These are phyloP conservation scores for Bergia sp. DNA, from an alignment of 92 coral and sea anemone genomes.

Conservation along the genomic window DNA sequence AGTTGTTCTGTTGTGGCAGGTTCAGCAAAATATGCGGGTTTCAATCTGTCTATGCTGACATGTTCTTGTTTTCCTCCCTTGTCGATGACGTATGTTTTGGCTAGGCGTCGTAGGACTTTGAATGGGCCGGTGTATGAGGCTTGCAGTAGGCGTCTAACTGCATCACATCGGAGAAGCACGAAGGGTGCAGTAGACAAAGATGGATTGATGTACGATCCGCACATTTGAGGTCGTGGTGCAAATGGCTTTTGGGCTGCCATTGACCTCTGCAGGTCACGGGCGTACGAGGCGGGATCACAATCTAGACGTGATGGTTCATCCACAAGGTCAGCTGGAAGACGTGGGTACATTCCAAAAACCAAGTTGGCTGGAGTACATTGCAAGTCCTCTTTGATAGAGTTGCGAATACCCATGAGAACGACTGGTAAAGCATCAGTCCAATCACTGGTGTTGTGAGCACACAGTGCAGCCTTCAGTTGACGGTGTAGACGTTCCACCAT, in stretches of 20 bases:
- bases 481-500: too few species aligned
- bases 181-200: not conserved
- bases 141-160: not conserved
- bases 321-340: not conserved
- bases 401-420: too few species aligned
- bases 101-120: not conserved
- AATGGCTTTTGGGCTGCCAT: not conserved
- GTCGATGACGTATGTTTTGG: not conserved
- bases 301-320: not conserved
- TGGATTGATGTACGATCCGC: not conserved
- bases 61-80: not conserved
- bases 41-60: not conserved
- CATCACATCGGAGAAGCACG: not conserved
- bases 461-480: not conserved
- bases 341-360: not conserved
- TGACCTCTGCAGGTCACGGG: not conserved
- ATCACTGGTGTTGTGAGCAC: not conserved
- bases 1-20: not conserved
- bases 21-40: not conserved
- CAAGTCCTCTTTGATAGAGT: too few species aligned
- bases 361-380: not conserved
- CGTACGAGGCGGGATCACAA: not conserved
- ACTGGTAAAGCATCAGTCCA: too few species aligned
- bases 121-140: slow-evolving; percentile 3
- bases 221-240: not conserved